A percentile compares a stretch with the other conserved stretches of the same genome.
Conservation (phyloP, 2,113 vertebrate species). For the Protobothrops flavoviridis region DNA sequence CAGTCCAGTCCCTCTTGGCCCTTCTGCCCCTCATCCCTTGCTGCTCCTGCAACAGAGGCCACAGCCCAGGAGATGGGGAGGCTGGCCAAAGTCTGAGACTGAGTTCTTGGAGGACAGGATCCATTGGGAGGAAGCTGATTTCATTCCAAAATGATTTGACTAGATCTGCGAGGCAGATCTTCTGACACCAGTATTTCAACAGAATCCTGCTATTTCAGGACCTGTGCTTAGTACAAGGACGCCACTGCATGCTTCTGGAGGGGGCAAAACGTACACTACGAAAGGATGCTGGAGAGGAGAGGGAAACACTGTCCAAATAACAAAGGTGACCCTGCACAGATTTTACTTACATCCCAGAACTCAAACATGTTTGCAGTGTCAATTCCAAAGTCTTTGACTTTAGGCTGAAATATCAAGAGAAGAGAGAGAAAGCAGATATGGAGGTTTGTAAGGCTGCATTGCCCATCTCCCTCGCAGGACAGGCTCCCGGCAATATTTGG, state of each 20-base stretch:
- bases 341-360: constrained; percentile 95
- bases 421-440: not conserved
- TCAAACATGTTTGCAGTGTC: constrained; percentile 97
- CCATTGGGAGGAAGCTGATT: not conserved
- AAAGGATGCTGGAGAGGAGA: not conserved
- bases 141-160: not conserved
- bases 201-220: not conserved
- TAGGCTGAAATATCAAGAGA: constrained; percentile 71
- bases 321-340: not conserved
- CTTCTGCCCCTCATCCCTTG: not conserved
- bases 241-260: not conserved
- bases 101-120: not conserved
- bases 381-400: constrained; percentile 97
- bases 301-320: too few species aligned
- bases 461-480: not conserved
- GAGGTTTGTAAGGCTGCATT: not conserved
- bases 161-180: not conserved
- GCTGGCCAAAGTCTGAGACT: not conserved
- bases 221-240: not conserved
- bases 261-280: not conserved
- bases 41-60: not conserved
- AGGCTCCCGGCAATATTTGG: not conserved
- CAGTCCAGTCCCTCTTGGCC: not conserved
- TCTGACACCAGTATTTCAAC: not conserved
- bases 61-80: not conserved